Percentiles rank a stretch among this genome's conserved stretches.
These are phyloP conservation scores for Brachystomella parvula DNA, from an alignment of 1,140 invertebrate genomes.

Conservation along the genomic window DNA sequence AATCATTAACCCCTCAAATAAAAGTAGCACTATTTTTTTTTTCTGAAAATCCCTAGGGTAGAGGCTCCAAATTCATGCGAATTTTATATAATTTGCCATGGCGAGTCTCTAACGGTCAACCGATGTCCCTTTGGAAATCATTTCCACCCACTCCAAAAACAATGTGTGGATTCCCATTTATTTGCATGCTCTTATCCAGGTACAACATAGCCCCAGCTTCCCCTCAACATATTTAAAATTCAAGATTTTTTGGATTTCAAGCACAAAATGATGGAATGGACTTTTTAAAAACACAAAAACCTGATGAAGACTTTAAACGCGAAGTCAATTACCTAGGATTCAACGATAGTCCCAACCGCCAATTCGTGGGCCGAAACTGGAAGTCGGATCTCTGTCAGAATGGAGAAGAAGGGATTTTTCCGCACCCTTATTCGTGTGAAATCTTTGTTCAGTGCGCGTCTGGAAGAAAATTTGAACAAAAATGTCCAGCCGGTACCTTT, in stretches of 20 bases:
- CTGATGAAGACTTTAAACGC: background rate
- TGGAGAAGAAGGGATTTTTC: constrained; percentile 46
- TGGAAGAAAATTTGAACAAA: constrained; percentile 50
- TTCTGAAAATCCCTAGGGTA: constrained; percentile 8
- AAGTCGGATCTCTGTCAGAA: constrained; percentile 6
- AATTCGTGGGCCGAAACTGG: background rate
- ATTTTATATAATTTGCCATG: constrained; percentile 14
- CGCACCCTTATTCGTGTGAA: constrained; percentile 54
- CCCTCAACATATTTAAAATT: background rate
- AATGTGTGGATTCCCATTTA: constrained; percentile 2
- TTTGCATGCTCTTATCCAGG: constrained; percentile 8
- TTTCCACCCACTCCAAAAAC: background rate
- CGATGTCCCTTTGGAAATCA: constrained; percentile 9
- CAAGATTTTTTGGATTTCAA: background rate
- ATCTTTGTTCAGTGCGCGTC: constrained; percentile 60
- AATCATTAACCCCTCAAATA: background rate
- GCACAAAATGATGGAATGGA: too few species aligned
- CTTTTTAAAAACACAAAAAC: background rate
- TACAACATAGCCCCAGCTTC: background rate
- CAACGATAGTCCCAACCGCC: background rate
- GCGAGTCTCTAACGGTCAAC: constrained; percentile 8
- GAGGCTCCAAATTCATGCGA: constrained; percentile 4
- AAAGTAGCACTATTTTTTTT: background rate
- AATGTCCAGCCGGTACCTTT: constrained; percentile 57
- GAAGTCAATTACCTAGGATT: background rate